Evolutionary conservation across 2,888 invertebrate species (phyloP).

Genomic region (Schizaphis graminum): DNA sequence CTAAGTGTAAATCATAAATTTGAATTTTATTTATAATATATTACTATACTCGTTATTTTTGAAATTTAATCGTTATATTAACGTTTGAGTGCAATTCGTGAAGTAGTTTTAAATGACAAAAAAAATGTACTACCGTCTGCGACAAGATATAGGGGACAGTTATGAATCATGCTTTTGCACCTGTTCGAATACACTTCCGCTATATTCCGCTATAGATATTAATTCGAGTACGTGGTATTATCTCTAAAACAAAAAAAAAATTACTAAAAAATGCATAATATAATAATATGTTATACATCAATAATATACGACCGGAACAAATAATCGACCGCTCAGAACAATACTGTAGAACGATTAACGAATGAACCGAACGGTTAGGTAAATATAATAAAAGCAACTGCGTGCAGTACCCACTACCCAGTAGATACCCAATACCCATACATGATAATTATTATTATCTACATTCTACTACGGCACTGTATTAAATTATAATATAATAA

Average conservation of each 20-base stretch:
- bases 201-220: not conserved
- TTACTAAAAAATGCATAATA: not conserved
- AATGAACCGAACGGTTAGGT: not conserved
- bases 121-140: not conserved
- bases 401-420: too few species aligned
- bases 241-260: not conserved
- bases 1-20: not conserved
- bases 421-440: too few species aligned
- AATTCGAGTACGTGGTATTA: not conserved
- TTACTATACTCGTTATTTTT: not conserved
- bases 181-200: not conserved
- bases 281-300: not conserved
- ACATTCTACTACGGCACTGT: not conserved
- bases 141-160: not conserved
- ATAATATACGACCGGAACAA: not conserved
- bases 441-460: not conserved
- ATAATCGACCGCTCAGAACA: not conserved
- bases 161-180: not conserved
- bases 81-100: not conserved
- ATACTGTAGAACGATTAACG: not conserved
- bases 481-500: slow-evolving; percentile 2
- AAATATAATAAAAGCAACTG: not conserved
- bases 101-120: not conserved
- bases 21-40: not conserved
- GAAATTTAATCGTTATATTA: not conserved